Base-by-base conservation (phyloP, 2,797 vertebrate species). In the Urocyon cinereoargenteus region DNA sequence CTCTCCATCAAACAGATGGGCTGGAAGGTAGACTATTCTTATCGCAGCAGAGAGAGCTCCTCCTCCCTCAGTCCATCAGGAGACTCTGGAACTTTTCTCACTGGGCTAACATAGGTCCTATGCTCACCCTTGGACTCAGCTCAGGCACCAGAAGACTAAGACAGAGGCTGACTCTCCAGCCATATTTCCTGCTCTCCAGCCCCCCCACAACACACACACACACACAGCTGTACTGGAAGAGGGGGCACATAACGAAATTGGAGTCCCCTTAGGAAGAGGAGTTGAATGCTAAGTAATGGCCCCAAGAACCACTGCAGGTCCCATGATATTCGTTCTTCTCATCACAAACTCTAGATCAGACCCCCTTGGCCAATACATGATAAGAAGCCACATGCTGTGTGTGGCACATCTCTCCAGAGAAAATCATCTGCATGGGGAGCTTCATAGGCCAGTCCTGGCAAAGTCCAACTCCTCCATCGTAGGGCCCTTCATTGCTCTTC, bases 281-380 rank as follows among this genome's bases (percentile, higher is more conserved):
- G 16, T 13, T 5, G 7, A 34, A 19, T 14, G 28, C 49, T 53
- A 45, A 22, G 22, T 24, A 40, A 18, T 21, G 11, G 8, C 28
- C 18, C 10, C 26, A 51, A 62, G 31, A 84, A 15, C 19, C 15
- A 15, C 2, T 0, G 22, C 31, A 73, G 5, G 22, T 57, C 62
- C 14, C 19, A 3, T 7, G 10, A 70, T n/a, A 26, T 4, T 8
- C 2, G 21, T 24, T 84, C 14, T 36, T 59, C 61, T 83, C 55
- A 55, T 10, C 21, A 24, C 0, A 0, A 91, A 10, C 18, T 40
- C 77, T 19, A 34, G 15, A 8, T 55, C 26, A 4, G 28, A 40
- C 5, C 22, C 14, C 31, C 15, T 22, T 4, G 2, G 28, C n/a
- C 49, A 9, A 40, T 0, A 0, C 14, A 3, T 8, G 15, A 6